Base-by-base conservation (phyloP, 2,888 invertebrate genomes). In the Eumerus sabulonum region DNA sequence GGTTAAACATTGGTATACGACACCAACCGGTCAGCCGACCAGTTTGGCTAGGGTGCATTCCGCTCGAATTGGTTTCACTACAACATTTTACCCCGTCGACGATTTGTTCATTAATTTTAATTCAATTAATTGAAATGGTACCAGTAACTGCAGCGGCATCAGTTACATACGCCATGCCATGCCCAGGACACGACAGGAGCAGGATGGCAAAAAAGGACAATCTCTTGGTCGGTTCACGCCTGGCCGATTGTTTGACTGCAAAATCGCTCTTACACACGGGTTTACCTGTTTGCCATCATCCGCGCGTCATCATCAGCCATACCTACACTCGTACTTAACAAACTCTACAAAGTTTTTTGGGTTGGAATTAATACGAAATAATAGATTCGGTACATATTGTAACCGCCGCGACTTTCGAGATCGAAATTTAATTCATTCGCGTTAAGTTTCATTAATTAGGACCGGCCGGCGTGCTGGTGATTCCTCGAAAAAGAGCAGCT, bases 371-470 rank as follows among this genome's bases (percentile, higher is more conserved):
- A 77, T 63, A 47, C 36, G 50, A 66, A 60, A 60, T 40, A n/a
- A n/a, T n/a, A n/a, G n/a, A n/a, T 53, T 45, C 45, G 50, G 60
- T 35, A 60, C 60, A 71, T 64, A 70, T 64, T 54, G 70, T 27
- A 72, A 51, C 40, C 40, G 9, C 14, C 9, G 11, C 16, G 42
- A 42, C 27, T 51, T 38, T 40, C 63, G 51, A 77, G 68, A 64
- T 79, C 79, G 79, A 74, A 68, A 79, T 73, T 73, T 74, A 73
- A 79, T 79, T 74, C 68, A 74, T 68, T 73, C 79, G 73, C 64
- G 56, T 74, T 79, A 68, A 79, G 68, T 79, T 79, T 64, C 73
- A 60, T 79, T 79, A 79, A 79, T 66, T 74, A 79, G 74, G 73
- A 79, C 47, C 73, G 68, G 45, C 63, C 59, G 36, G 50, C 47